phyloP scores from a whole-genome alignment of 2,113 vertebrate genomes.

The human (Homo sapiens) region DNA sequence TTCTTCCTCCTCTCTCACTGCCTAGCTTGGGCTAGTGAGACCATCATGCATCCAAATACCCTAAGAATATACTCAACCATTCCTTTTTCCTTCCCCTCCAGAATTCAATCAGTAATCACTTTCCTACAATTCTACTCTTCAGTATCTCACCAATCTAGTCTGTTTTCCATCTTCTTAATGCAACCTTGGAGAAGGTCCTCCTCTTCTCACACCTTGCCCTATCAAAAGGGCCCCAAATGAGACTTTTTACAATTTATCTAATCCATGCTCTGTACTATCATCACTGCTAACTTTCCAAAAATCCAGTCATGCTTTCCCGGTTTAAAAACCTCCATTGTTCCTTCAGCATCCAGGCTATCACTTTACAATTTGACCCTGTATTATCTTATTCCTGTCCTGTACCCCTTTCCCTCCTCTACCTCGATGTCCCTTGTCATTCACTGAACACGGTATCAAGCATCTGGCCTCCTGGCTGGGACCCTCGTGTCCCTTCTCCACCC shows the following conservation, averaged over 20 bases:
- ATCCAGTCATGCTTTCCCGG: neutral
- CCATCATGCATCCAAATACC: neutral
- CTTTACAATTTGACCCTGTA: neutral
- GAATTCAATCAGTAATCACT: neutral
- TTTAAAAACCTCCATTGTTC: neutral
- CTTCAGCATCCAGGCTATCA: neutral
- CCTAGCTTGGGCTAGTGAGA: neutral
- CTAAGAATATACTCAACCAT: neutral
- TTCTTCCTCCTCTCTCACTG: neutral
- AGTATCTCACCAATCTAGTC: neutral
- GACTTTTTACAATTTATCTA: neutral
- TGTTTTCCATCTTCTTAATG: no score
- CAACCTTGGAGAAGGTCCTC: neutral
- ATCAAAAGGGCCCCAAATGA: neutral
- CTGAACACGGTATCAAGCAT: neutral
- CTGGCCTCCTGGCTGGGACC: neutral
- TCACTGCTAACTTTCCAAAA: neutral
- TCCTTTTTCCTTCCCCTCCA: neutral
- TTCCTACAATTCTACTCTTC: neutral
- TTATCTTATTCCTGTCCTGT: neutral
- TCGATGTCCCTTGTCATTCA: neutral
- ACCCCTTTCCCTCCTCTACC: neutral
- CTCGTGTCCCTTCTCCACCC: fast-evolving
- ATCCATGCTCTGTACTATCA: neutral
- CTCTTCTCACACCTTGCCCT: no score